Conservation (phyloP, 2,797 vertebrate genomes). For the Gobionotothen gibberifrons region DNA sequence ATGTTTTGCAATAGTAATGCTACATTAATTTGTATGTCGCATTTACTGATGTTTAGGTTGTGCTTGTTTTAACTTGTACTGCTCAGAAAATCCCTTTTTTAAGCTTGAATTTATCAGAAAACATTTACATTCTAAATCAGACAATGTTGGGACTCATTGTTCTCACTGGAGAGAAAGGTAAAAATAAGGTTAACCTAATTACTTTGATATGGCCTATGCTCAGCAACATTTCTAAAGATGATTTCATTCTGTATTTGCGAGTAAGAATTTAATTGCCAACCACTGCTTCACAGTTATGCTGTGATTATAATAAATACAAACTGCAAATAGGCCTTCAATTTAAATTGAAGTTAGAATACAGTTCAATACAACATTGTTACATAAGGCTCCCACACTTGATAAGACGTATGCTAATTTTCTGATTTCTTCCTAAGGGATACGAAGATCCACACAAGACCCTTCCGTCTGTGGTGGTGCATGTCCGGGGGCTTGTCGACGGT, state of each 20-base stretch:
- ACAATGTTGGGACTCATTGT: not conserved
- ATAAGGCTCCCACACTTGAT: not conserved
- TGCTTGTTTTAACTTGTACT: not conserved
- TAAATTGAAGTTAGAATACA: not conserved
- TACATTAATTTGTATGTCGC: not conserved
- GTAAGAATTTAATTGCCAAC: too few relatives aligned
- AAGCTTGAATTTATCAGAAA: too few relatives aligned
- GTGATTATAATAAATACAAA: too few relatives aligned
- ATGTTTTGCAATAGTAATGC: too few relatives aligned
- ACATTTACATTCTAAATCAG: too few relatives aligned
- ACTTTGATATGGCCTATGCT: too few relatives aligned
- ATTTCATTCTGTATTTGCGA: too few relatives aligned
- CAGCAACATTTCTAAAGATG: too few relatives aligned
- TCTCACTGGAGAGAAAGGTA: not conserved
- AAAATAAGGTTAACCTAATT: not conserved
- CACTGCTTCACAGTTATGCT: too few relatives aligned
- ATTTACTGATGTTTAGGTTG: not conserved
- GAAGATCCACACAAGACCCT: slow-evolving; percentile 96
- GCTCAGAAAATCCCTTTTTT: not conserved
- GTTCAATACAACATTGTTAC: not conserved
- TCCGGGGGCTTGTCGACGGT: slow-evolving; percentile 92
- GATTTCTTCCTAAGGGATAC: slow-evolving; percentile 84
- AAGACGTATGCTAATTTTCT: not conserved
- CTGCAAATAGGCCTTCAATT: too few relatives aligned
- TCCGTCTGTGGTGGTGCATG: slow-evolving; percentile 95